These are phyloP conservation scores for Tyrophagus putrescentiae DNA, from an alignment of 1,140 invertebrate genomes.

Conservation along the genomic window DNA sequence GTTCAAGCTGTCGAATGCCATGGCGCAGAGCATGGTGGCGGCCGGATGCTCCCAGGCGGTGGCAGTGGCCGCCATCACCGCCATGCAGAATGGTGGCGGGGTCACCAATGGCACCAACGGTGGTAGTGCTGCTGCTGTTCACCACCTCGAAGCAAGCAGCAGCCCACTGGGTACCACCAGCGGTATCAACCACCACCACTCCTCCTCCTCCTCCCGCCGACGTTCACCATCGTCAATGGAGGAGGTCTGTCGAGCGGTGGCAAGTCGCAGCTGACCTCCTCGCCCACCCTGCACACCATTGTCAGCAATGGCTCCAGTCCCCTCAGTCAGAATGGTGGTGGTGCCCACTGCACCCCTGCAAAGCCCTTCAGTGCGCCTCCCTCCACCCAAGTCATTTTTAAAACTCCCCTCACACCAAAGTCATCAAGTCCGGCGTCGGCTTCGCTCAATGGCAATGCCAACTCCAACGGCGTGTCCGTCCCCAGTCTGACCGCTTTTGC, in stretches of 20 bases:
- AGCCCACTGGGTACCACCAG: no score
- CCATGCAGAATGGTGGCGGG: not conserved
- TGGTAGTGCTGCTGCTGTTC: no score
- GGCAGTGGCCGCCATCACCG: slow-evolving; percentile 9
- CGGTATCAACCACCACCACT: no score
- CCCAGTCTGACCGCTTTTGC: no score
- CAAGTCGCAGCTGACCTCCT: no score
- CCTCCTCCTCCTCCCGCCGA: not conserved
- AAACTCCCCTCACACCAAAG: slow-evolving; percentile 5
- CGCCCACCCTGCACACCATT: not conserved
- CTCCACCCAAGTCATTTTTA: slow-evolving; percentile 3
- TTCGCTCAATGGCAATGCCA: not conserved
- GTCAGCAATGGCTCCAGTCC: no score
- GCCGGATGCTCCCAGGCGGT: slow-evolving; percentile 4
- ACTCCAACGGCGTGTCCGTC: not conserved
- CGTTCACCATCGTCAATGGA: slow-evolving; percentile 11
- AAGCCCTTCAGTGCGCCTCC: no score
- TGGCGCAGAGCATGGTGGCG: slow-evolving; percentile 13
- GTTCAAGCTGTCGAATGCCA: slow-evolving; percentile 12
- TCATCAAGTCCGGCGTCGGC: not conserved
- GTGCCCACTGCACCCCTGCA: not conserved
- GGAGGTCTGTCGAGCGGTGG: no score
- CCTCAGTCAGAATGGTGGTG: no score
- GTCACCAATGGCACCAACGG: no score
- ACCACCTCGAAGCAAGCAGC: no score